Percentiles rank a stretch among this genome's conserved stretches.
These are phyloP conservation scores for Eupithecia subumbrata DNA, from an alignment of 2,888 invertebrate genomes.

Conservation along the genomic window DNA sequence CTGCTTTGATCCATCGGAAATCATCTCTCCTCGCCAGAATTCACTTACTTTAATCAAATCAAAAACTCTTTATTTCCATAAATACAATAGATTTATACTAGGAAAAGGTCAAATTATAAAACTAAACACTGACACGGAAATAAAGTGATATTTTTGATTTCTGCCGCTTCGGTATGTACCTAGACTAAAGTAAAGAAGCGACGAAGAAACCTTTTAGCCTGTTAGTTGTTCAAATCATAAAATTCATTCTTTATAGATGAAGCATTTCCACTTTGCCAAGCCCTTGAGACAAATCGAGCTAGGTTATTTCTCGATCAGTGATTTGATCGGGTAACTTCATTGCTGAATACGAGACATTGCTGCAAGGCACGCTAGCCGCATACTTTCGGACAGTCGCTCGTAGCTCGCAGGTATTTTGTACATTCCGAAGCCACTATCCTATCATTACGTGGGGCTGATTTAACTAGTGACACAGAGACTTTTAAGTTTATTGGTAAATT, in stretches of 20 bases:
- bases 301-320: not conserved
- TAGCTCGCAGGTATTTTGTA: constrained; percentile 19
- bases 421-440: constrained; percentile 20
- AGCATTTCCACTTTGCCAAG: not conserved
- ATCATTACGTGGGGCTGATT: constrained; percentile 24
- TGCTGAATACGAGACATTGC: constrained; percentile 15
- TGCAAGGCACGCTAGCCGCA: constrained; percentile 20
- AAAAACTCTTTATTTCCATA: no score
- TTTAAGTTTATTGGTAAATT: not conserved
- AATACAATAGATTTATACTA: no score
- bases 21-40: not conserved
- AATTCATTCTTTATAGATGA: not conserved
- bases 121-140: no score
- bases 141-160: no score
- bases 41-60: no score
- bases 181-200: no score
- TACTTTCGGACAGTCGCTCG: constrained; percentile 30
- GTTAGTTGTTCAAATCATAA: no score
- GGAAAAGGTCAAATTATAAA: no score
- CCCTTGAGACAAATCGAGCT: not conserved
- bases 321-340: constrained; percentile 9
- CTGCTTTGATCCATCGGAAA: no score
- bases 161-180: no score
- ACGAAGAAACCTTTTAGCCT: no score
- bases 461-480: constrained; percentile 27